Base-by-base conservation (phyloP, 2,888 invertebrate species). In the Aphodius granarius region DNA sequence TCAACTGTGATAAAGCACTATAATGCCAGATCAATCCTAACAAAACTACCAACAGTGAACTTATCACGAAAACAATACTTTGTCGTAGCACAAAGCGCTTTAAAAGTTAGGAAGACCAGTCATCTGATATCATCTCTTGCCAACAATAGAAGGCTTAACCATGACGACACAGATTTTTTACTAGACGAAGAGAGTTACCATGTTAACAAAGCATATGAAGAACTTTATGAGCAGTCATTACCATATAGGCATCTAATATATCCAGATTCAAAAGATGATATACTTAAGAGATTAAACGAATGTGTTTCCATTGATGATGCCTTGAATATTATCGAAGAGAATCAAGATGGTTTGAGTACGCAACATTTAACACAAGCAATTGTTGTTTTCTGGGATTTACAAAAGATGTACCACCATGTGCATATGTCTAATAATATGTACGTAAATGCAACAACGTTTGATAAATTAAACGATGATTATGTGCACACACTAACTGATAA, bases 381-480 rank as follows among this genome's bases (percentile, higher is more conserved):
- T 16, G 77, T 88, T 71, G 84, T 86, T 64, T 80, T 88, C 63
- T 85, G 84, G 81, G 87, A 88, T 79, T 79, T 88, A 68, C 86
- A 86, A 78, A 84, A 81, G 76, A 83, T 84, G 72, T 87, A 83
- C 80, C 81, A 81, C 75, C 81, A 84, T 76, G 80, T 83, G 62
- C 83, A 84, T 76, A 75, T 77, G 13, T 75, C 75, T 15, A 78
- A 78, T 65, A 78, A 75, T 66, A 77, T 75, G n/a, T 20, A 75
- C 13, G 23, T 72, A 5, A 62, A 74, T 66, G 74, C 70, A 74
- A 65, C 76, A 9, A 78, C 75, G 74, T 71, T 78, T 20, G 74
- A 77, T 15, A 71, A 64, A 66, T 65, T 79, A 13, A 76, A 81
- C 6, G 78, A 80, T 66, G 76, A 83, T n/a, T 87, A 86, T 80